Base-by-base conservation (phyloP, 2,888 invertebrate species). In the Eupithecia vulgata region DNA sequence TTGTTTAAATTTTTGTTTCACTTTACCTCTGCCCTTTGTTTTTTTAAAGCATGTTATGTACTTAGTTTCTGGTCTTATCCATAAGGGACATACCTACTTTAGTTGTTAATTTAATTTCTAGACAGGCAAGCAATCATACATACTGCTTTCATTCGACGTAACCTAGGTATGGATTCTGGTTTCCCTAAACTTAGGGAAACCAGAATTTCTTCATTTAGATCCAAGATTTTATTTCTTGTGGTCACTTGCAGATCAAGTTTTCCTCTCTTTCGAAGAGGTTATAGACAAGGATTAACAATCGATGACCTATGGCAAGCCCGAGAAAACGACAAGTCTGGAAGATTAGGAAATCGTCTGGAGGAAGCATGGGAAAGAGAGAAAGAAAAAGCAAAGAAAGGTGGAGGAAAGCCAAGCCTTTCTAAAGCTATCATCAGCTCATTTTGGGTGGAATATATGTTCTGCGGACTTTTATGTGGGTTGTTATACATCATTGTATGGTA, bases 251-350 rank as follows among this genome's bases (percentile, higher is more conserved):
- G 97, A 93, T 97, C 97, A 97, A 91, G 96, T 70, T 95, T 96
- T 79, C 95, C 95, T 48, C 92, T 96, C 76, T 96, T 96, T 82
- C 95, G 94, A 83, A 95, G 95, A 84, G 97, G 97, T 65, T 95
- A 94, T 81, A 94, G 95, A 79, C 91, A 95, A 76, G 96, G 96
- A 74, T 90, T 97, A 71, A 95, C 95, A 75, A 84, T 95, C 15
- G 95, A 96, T 80, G 96, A 97, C 83, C 88, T 97, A 35, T 96
- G 96, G 90, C 95, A 95, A 83, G 95, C 95, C 12, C 90, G 96
- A 25, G 90, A 94, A 1, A 89, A 90, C 25, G 97, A 97, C 87
- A 89, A 94, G 65, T 97, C 97, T 0, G 95, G 96, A 74, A 87
- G 89, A n/a, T 91, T 97, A 17, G 96, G 96, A 12, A 95, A 97